phyloP scores from a whole-genome alignment of 2,888 invertebrate species.

The Philopedon plagiatum region DNA sequence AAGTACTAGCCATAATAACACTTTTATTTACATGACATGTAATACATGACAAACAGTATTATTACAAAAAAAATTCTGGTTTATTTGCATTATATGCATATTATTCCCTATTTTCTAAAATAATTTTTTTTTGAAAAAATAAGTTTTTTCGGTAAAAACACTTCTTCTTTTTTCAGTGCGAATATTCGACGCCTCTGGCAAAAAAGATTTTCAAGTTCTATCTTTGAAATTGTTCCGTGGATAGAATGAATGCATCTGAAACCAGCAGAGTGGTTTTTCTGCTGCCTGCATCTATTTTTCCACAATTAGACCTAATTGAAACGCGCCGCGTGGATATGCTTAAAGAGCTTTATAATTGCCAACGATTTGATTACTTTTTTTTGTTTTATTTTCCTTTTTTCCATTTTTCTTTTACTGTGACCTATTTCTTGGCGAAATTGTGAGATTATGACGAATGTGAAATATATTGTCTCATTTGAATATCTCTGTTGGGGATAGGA shows the following conservation, averaged over 20 bases:
- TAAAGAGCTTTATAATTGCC: slow-evolving; percentile 37
- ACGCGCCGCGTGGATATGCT: slow-evolving; percentile 31
- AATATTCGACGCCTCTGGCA: neutral
- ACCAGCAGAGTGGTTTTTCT: slow-evolving; percentile 11
- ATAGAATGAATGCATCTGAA: slow-evolving; percentile 24
- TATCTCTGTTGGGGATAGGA: too few species aligned
- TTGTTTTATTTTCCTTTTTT: neutral
- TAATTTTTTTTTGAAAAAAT: too few species aligned
- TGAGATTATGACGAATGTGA: neutral
- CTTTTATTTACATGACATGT: too few species aligned
- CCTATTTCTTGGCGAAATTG: neutral
- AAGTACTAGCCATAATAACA: too few species aligned
- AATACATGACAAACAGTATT: too few species aligned
- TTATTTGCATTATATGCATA: too few species aligned
- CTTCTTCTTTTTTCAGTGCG: neutral
- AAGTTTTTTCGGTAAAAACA: neutral
- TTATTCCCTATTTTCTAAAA: too few species aligned
- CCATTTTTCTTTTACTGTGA: slow-evolving; percentile 16
- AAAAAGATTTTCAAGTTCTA: slow-evolving; percentile 9
- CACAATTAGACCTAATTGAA: slow-evolving; percentile 44
- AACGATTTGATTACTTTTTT: slow-evolving; percentile 27
- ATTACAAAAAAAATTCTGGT: too few species aligned
- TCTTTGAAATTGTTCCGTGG: slow-evolving; percentile 14
- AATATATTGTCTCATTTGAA: too few species aligned
- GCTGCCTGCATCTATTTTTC: slow-evolving; percentile 30